Evolutionary conservation across 2,113 vertebrate species (phyloP), one percentile per base, ranked within the genome.

Genomic region (Etia nguti): DNA sequence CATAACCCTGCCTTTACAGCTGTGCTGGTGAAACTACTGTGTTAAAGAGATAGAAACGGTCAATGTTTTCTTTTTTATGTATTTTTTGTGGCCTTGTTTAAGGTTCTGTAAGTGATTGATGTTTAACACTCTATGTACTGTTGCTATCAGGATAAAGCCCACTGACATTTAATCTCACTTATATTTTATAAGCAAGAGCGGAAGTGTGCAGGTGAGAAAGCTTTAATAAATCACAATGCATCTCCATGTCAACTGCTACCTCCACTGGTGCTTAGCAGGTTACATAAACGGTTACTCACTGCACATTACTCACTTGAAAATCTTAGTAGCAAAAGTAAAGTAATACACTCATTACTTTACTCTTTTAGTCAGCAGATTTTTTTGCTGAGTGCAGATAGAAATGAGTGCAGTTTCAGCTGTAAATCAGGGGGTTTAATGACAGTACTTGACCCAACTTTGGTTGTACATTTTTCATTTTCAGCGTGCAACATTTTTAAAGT

Each of bases 161-260:
- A 54, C 54, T 88, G 55, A n/a, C 26, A 80, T 79, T 43, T 34
- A 16, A 52, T 59, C 34, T 62, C 22, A 73, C 22, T 46, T 50
- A 18, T 22, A 89, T 65, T 62, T 91, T 86, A 84, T 81, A 54
- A 85, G 84, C 90, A 92, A 89, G 87, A 54, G 43, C 1, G 1
- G 38, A 46, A 46, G 73, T 77, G 15, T 34, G 46, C 3, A 1
- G 18, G 52, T 31, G 10, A 34, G 46, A 52, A 77, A 31, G 18
- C 26, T 75, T 31, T 75, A 31, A 75, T 29, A 77, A 77, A 77
- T 52, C 73, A 77, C 73, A n/a, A 4, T 77, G 18, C 46, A 77
- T 48, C 9, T 48, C 70, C 26, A 52, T n/a, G 10, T 54, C 54
- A 31, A 82, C 31, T 18, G 12, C 24, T 81, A 62, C 20, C 41